These are phyloP conservation scores for Apotomis capreana DNA, from an alignment of 2,888 invertebrate species.

Conservation along the genomic window DNA sequence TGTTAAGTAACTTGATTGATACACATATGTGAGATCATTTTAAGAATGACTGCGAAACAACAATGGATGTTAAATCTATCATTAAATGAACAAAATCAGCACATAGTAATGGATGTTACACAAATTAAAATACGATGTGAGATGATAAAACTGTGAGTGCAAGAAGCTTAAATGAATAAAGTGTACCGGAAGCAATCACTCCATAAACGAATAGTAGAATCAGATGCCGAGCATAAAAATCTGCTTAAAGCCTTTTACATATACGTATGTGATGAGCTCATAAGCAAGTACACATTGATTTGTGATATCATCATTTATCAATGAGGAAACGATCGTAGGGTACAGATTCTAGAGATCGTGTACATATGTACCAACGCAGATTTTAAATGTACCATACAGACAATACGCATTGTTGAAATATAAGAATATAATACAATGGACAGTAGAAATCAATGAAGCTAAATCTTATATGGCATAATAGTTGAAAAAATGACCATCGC, in stretches of 20 bases:
- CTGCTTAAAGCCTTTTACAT: background rate
- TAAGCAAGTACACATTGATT: background rate
- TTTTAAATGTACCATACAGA: too few species aligned
- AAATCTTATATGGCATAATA: too few species aligned
- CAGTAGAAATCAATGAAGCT: too few species aligned
- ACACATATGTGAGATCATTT: constrained; percentile 17
- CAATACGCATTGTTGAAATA: too few species aligned
- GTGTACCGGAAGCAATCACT: too few species aligned
- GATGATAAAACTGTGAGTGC: too few species aligned
- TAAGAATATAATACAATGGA: too few species aligned
- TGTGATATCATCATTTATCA: constrained; percentile 7
- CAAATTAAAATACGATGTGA: background rate
- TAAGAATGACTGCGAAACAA: constrained; percentile 6
- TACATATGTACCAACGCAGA: too few species aligned
- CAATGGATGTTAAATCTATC: constrained; percentile 1
- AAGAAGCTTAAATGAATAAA: too few species aligned
- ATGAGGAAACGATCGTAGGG: background rate
- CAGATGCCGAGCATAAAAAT: too few species aligned
- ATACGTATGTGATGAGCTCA: background rate
- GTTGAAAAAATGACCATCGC: too few species aligned
- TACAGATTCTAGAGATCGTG: background rate
- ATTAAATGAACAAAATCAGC: background rate
- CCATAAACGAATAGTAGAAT: too few species aligned
- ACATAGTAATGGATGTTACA: background rate
- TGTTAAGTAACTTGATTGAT: constrained; percentile 33